These are phyloP conservation scores for Pachycephus smyrnensis DNA, from an alignment of 2,888 invertebrate species.

Conservation along the genomic window DNA sequence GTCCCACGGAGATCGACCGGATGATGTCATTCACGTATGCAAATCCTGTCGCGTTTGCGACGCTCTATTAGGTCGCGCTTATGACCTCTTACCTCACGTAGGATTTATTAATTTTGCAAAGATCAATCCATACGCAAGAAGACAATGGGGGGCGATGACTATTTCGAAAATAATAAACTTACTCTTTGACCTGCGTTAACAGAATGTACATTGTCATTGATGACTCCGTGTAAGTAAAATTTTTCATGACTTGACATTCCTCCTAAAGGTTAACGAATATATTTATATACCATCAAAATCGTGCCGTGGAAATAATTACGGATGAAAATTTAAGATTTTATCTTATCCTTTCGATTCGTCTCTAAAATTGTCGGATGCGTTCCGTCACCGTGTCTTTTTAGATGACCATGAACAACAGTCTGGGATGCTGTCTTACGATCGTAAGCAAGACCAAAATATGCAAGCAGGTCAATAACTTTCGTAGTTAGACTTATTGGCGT, in stretches of 20 bases:
- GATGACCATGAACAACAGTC: conserved; percentile 61
- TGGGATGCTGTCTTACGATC: conserved; percentile 64
- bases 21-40: conserved; percentile 25
- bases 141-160: neutral
- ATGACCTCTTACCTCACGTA: neutral
- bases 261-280: too few relatives aligned
- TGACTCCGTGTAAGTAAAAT: neutral
- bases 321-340: neutral
- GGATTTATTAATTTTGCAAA: neutral
- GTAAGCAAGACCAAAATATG: conserved; percentile 66
- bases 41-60: conserved; percentile 13
- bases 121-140: neutral
- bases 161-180: neutral
- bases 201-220: neutral
- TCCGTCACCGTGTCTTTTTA: conserved; percentile 66
- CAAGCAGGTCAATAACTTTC: conserved; percentile 30
- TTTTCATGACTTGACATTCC: too few relatives aligned
- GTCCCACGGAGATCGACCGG: conserved; percentile 18
- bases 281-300: too few relatives aligned
- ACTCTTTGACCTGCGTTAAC: neutral
- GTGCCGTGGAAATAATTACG: neutral
- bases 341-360: neutral
- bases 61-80: neutral
- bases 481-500: conserved; percentile 23
- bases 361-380: conserved; percentile 36